These are phyloP conservation scores for Podargus strigoides DNA, from an alignment of 2,797 vertebrate genomes.

Conservation along the genomic window DNA sequence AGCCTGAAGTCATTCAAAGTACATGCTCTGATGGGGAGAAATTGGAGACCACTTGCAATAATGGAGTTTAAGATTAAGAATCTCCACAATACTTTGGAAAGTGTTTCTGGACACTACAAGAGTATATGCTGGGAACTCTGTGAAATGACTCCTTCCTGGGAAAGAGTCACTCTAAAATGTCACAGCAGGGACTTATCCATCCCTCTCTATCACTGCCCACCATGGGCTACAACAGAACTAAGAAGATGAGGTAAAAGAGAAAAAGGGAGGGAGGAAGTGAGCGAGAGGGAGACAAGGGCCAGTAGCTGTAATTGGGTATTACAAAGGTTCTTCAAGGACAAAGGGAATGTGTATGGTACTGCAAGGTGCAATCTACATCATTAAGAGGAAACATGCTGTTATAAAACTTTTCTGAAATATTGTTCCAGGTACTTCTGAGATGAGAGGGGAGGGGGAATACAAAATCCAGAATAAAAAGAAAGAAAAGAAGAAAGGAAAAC, in stretches of 20 bases:
- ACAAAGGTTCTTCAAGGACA: not conserved
- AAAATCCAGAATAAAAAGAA: not conserved
- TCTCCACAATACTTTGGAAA: slow-evolving; percentile 2
- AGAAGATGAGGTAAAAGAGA: not conserved
- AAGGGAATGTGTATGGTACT: not conserved
- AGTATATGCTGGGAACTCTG: not conserved
- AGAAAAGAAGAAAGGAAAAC: not conserved
- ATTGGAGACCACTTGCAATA: not conserved
- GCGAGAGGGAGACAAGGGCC: not conserved
- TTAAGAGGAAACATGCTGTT: not conserved
- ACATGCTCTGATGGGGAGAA: not conserved
- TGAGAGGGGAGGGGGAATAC: not conserved
- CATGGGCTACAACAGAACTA: not conserved
- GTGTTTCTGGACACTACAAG: not conserved
- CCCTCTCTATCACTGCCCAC: not conserved
- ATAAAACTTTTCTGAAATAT: not conserved
- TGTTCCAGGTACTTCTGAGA: not conserved
- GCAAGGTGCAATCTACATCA: not conserved
- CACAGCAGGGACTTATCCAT: not conserved
- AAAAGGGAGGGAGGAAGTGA: not conserved
- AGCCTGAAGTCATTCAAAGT: not conserved
- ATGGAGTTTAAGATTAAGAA: not conserved
- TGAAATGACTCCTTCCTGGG: not conserved
- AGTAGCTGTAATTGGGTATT: not conserved
- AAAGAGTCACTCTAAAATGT: not conserved